Evolutionary conservation across 1,140 invertebrate species (phyloP).

Genomic region (Homarus americanus): DNA sequence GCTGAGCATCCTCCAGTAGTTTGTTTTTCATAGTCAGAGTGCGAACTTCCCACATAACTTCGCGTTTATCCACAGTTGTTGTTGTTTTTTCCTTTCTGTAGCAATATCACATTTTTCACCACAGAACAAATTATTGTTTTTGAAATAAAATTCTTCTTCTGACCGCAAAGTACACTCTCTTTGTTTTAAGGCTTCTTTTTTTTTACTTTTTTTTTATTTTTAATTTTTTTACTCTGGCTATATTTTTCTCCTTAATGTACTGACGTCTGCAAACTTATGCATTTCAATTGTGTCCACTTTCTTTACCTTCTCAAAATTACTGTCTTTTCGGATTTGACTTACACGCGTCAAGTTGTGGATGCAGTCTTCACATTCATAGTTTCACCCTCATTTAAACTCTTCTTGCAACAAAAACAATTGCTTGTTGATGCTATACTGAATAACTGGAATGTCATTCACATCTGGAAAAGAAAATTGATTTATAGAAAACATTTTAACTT

Average conservation of each 20-base stretch:
- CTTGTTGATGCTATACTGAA: conserved; percentile 5
- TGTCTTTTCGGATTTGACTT: conserved; percentile 31
- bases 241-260: conserved; percentile 18
- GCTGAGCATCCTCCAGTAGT: background rate
- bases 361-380: conserved; percentile 11
- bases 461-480: background rate
- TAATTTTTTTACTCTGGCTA: background rate
- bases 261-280: conserved; percentile 17
- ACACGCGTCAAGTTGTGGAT: conserved; percentile 28
- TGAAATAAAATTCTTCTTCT: conserved; percentile 17
- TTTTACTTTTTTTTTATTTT: background rate
- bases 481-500: background rate
- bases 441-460: background rate
- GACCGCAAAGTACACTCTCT: background rate
- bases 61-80: too few relatives aligned
- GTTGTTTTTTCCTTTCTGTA: conserved; percentile 19
- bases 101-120: background rate
- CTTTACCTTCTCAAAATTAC: conserved; percentile 24
- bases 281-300: conserved; percentile 26
- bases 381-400: background rate
- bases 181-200: too few relatives aligned
- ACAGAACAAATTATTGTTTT: background rate
- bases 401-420: background rate
- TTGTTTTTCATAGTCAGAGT: background rate
- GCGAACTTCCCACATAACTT: conserved; percentile 3